Base-by-base conservation (phyloP, 2,797 vertebrate species). In the Enteromius anoplus region DNA sequence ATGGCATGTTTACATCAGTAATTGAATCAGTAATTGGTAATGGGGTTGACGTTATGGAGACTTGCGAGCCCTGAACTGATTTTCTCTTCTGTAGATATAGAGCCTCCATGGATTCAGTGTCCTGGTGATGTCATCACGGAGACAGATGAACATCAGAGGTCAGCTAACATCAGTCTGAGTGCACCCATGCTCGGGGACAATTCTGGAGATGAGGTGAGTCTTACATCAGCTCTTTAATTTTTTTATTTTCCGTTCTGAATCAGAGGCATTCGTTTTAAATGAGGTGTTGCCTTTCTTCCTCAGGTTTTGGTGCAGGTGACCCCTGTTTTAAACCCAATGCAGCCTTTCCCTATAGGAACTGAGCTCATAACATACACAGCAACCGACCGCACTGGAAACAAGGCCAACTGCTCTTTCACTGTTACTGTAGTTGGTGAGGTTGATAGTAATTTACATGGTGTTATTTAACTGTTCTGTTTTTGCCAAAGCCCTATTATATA, bases 351-450 rank as follows among this genome's bases (percentile, higher is more conserved):
- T 71, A 94, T 98, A 64, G 98, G 98, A 1, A 94, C 93, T 75
- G 94, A 96, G 88, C 91, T 89, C 65, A 93, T 99, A 90, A 97
- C 95, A 4, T 99, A 99, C 88, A 95, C 93, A 5, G 97, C 96
- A 0, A 89, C 85, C 0, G 98, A 99, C 89, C 94, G 88, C 70
- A 91, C 96, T 0, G 93, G 95, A 79, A 99, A 99, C 91, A 94
- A 95, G 85, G 97, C 96, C 90, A 97, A 95, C 93, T 99, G 98
- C 87, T 96, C 96, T 29, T 98, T 99, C 92, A 95, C 85, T 0
- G 92, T 98, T 90, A 96, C 93, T 32, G 96, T 99, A 89, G 93
- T 97, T 21, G 98, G 98, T 99, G 93, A 96, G 97, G 88, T 85
- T 82, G 23, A 51, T 65, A 21, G 29, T 12, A 9, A 58, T 37